These are phyloP conservation scores for Hyppa rectilinea DNA, from an alignment of 2,888 invertebrate genomes.

Conservation along the genomic window DNA sequence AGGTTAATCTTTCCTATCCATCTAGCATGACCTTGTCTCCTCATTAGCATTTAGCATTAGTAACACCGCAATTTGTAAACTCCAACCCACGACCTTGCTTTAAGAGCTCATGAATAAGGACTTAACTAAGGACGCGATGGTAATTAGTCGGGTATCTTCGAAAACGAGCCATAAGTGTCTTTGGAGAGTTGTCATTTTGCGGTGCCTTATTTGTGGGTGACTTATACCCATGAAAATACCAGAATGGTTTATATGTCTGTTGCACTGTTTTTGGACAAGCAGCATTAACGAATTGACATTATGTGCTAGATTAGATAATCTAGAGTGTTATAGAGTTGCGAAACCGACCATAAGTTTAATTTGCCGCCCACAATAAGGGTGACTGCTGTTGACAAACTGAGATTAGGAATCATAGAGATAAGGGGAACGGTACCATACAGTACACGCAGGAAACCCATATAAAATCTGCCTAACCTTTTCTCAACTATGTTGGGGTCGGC, in stretches of 20 bases:
- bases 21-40: slow-evolving; percentile 40
- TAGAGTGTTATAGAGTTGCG: not conserved
- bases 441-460: no score
- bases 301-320: not conserved
- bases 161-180: slow-evolving; percentile 25
- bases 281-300: not conserved
- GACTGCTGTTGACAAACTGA: not conserved
- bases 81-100: slow-evolving; percentile 14
- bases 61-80: slow-evolving; percentile 49
- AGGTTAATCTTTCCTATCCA: slow-evolving; percentile 14
- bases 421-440: no score
- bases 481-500: not conserved
- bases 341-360: not conserved
- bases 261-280: not conserved
- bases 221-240: not conserved
- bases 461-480: not conserved
- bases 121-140: slow-evolving; percentile 34
- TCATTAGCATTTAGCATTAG: slow-evolving; percentile 50
- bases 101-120: slow-evolving; percentile 49
- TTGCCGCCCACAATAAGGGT: not conserved
- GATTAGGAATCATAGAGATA: no score
- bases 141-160: slow-evolving; percentile 42
- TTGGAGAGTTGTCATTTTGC: slow-evolving; percentile 18
- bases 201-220: not conserved
- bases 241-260: not conserved